Evolutionary conservation across 2,888 invertebrate species (phyloP).

Genomic region (Rhynchonema sp.): DNA sequence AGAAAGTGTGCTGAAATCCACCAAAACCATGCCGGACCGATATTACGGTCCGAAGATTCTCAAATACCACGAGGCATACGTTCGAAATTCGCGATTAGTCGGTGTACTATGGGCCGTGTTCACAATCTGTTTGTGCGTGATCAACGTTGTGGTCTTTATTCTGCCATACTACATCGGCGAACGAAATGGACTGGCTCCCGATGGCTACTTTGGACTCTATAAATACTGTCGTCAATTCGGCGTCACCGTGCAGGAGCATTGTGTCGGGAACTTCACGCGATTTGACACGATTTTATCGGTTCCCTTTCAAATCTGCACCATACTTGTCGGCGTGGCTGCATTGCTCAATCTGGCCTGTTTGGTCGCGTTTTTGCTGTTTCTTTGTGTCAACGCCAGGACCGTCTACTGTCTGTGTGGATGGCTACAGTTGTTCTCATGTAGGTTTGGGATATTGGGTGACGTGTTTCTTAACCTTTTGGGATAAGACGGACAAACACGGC

Average conservation of each 20-base stretch:
- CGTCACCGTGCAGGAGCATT: background rate
- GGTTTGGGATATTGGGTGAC: conserved; percentile 28
- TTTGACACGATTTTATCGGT: conserved; percentile 58
- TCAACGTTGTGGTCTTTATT: conserved; percentile 76
- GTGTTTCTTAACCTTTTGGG: conserved; percentile 5
- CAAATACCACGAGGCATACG: conserved; percentile 19
- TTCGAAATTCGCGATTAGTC: conserved; percentile 45
- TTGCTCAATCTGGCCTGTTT: conserved; percentile 63
- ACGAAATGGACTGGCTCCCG: conserved; percentile 46
- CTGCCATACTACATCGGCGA: conserved; percentile 45
- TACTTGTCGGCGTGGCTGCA: conserved; percentile 61
- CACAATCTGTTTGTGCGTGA: conserved; percentile 85
- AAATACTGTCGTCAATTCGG: conserved; percentile 43
- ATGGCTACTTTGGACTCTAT: conserved; percentile 77
- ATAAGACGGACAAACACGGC: no score
- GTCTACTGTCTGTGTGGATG: conserved; percentile 81
- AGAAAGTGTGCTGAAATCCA: no score
- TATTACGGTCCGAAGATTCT: no score
- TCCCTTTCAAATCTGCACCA: conserved; percentile 63
- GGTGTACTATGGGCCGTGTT: conserved; percentile 93
- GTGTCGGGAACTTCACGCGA: conserved; percentile 38
- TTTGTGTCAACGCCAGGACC: conserved; percentile 73
- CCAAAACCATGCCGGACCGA: no score
- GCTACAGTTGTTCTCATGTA: conserved; percentile 83
- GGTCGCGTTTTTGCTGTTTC: conserved; percentile 64